A percentile compares a stretch with the other conserved stretches of the same genome.
phyloP scores from a whole-genome alignment of 1,140 invertebrate species.

The Drosophila sucinea region DNA sequence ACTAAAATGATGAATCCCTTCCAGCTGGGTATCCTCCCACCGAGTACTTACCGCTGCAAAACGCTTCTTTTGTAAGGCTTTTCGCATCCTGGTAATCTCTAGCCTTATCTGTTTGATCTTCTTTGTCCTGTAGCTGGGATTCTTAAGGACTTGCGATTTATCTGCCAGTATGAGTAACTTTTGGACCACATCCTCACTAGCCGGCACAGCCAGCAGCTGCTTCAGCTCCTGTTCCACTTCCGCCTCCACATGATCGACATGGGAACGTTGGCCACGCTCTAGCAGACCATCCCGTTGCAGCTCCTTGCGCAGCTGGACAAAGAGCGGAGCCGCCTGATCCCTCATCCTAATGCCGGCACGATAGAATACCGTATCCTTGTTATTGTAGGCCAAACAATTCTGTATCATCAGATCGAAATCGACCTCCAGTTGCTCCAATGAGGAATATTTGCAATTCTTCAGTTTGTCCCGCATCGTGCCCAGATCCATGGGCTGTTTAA shows the following conservation, averaged over 20 bases:
- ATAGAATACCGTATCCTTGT: constrained; percentile 94
- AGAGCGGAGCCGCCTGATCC: constrained; percentile 91
- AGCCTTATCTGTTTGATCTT: constrained; percentile 84
- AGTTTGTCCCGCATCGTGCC: constrained; percentile 95
- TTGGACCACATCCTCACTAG: constrained; percentile 83
- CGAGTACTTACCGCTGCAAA: constrained; percentile 59
- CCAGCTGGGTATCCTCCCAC: too few relatives aligned
- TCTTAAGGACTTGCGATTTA: constrained; percentile 84
- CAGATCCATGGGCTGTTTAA: constrained; percentile 97
- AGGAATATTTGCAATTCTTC: constrained; percentile 89
- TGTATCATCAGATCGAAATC: constrained; percentile 97
- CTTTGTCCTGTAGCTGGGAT: constrained; percentile 84
- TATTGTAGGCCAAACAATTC: constrained; percentile 97
- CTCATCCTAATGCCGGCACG: constrained; percentile 93
- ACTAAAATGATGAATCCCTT: not conserved
- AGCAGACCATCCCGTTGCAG: constrained; percentile 87
- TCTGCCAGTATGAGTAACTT: constrained; percentile 85
- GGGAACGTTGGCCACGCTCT: constrained; percentile 71
- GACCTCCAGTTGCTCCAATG: constrained; percentile 90
- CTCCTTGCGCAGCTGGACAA: constrained; percentile 90
- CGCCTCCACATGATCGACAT: constrained; percentile 82
- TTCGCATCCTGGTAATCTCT: constrained; percentile 84
- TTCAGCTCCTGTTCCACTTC: constrained; percentile 85
- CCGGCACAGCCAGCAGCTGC: constrained; percentile 74
- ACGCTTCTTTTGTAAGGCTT: constrained; percentile 69